These are phyloP conservation scores for Menura novaehollandiae DNA, from an alignment of 2,113 vertebrate genomes.

Conservation along the genomic window DNA sequence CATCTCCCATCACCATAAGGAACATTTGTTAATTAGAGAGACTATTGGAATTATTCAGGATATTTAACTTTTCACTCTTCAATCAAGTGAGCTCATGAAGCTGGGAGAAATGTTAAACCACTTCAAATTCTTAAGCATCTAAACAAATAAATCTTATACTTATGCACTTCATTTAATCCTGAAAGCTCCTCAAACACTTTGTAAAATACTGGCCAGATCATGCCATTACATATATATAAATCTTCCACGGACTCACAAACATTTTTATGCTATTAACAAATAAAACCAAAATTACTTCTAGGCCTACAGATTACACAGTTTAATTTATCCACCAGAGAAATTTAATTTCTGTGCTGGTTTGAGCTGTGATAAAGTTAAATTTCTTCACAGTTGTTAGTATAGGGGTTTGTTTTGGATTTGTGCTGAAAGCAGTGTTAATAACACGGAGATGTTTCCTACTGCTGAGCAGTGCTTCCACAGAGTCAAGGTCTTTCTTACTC, in stretches of 20 bases:
- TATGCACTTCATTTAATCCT: background rate
- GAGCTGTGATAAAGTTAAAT: background rate
- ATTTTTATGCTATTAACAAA: background rate
- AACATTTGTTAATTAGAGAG: conserved; percentile 47
- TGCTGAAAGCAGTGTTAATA: background rate
- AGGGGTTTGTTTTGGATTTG: background rate
- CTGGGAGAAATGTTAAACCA: background rate
- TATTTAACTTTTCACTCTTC: conserved; percentile 10
- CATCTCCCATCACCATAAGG: conserved; percentile 31
- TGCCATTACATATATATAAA: background rate
- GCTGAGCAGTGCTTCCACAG: background rate
- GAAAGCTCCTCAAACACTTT: background rate
- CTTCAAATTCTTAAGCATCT: background rate
- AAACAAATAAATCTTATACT: conserved; percentile 12
- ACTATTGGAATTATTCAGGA: conserved; percentile 31
- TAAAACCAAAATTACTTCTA: background rate
- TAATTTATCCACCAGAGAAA: background rate
- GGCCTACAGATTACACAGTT: background rate
- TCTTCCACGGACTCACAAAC: background rate
- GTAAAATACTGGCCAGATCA: background rate
- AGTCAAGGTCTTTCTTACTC: too few species aligned
- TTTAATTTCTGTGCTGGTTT: background rate
- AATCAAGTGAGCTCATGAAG: background rate
- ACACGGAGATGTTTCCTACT: background rate
- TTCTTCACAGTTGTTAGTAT: background rate